Evolutionary conservation across 2,797 vertebrate species (phyloP).

Genomic region (Coregonus suidteri): DNA sequence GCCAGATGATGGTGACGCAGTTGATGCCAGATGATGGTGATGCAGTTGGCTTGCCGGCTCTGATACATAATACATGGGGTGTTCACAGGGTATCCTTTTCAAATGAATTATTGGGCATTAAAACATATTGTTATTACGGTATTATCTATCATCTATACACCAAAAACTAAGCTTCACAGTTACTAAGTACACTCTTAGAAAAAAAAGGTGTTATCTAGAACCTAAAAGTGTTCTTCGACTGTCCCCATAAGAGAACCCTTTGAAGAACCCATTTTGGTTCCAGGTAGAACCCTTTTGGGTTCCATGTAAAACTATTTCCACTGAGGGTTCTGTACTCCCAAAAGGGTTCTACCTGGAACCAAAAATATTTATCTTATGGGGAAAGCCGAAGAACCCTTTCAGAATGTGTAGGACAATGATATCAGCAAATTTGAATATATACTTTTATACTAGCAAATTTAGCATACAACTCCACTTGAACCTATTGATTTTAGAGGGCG

Average conservation of each 20-base stretch:
- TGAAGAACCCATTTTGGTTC: too few relatives aligned
- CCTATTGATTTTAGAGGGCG: background rate
- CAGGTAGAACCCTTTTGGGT: too few relatives aligned
- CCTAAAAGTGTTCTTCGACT: too few relatives aligned
- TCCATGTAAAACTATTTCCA: too few relatives aligned
- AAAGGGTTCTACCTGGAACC: too few relatives aligned
- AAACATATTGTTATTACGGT: background rate
- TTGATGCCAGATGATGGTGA: too few relatives aligned
- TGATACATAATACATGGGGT: background rate
- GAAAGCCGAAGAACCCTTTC: too few relatives aligned
- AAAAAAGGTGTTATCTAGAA: too few relatives aligned
- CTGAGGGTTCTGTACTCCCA: too few relatives aligned
- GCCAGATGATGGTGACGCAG: too few relatives aligned
- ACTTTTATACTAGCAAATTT: background rate
- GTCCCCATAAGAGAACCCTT: too few relatives aligned
- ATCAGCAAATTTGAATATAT: background rate
- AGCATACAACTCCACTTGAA: background rate
- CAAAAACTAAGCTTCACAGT: background rate
- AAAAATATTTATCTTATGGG: too few relatives aligned
- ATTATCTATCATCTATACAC: background rate
- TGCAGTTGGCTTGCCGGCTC: background rate
- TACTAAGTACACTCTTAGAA: background rate
- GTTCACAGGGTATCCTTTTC: background rate
- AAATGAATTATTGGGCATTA: conserved; percentile 1
- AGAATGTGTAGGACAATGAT: background rate